Evolutionary conservation across 2,888 invertebrate genomes (phyloP).

Genomic region (Cheilosia pagana): DNA sequence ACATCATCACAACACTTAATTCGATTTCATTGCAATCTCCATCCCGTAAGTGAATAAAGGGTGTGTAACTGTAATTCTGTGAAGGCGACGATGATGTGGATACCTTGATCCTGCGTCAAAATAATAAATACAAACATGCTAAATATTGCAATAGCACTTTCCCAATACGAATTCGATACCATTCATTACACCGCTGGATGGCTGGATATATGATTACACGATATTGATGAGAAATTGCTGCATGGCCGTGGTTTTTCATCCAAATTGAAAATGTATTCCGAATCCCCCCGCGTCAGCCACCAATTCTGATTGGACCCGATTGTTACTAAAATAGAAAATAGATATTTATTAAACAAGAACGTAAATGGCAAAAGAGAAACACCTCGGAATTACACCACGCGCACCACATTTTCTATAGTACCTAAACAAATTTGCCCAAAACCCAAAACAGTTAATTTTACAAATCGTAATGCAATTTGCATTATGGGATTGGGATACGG

Average conservation of each 20-base stretch:
- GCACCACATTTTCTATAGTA: not conserved
- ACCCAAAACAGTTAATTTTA: slow-evolving; percentile 69
- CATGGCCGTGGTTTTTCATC: slow-evolving; percentile 38
- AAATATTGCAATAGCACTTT: slow-evolving; percentile 37
- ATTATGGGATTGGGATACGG: not conserved
- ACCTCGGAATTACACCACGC: slow-evolving; percentile 34
- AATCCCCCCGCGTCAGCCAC: slow-evolving; percentile 13
- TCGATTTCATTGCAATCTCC: slow-evolving; percentile 71
- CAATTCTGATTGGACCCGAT: slow-evolving; percentile 63
- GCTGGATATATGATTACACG: slow-evolving; percentile 54
- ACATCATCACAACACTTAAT: slow-evolving; percentile 43
- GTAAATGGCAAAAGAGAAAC: slow-evolving; percentile 57
- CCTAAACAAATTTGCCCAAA: slow-evolving; percentile 60
- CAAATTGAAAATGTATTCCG: slow-evolving; percentile 1
- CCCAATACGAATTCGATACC: slow-evolving; percentile 68
- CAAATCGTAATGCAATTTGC: slow-evolving; percentile 71
- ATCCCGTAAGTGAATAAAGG: slow-evolving; percentile 60
- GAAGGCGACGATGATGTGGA: slow-evolving; percentile 6
- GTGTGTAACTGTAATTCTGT: slow-evolving; percentile 10
- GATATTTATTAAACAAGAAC: slow-evolving; percentile 57
- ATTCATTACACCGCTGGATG: slow-evolving; percentile 67
- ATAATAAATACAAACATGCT: slow-evolving; percentile 33
- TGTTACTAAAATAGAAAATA: slow-evolving; percentile 65
- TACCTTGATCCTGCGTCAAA: slow-evolving; percentile 42
- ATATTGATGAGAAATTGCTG: slow-evolving; percentile 54